phyloP scores from a whole-genome alignment of 2,113 vertebrate genomes.

The Pseudonaja textilis region DNA sequence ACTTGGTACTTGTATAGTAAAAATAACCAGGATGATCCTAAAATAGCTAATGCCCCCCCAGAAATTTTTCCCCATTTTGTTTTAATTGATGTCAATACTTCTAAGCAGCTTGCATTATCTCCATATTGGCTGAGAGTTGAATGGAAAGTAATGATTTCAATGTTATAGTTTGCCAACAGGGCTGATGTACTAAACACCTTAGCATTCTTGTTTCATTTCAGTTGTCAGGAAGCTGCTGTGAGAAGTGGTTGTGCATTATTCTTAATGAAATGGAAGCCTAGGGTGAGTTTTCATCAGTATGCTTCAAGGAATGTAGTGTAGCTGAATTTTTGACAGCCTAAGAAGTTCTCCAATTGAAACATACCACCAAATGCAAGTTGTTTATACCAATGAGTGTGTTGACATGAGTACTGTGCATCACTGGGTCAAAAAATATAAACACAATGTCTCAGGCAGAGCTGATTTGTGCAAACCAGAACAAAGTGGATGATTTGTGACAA shows the following conservation, averaged over 20 bases:
- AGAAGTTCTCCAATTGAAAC: neutral
- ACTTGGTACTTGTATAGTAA: conserved; percentile 43
- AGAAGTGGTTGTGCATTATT: neutral
- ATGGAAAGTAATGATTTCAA: neutral
- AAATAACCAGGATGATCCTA: neutral
- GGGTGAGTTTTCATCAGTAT: neutral
- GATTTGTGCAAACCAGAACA: neutral
- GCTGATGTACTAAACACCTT: neutral
- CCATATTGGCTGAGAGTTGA: neutral
- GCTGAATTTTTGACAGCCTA: neutral
- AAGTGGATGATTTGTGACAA: neutral
- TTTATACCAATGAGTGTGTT: neutral
- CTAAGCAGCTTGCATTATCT: neutral
- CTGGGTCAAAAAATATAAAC: neutral
- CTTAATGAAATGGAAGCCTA: neutral
- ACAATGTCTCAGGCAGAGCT: neutral
- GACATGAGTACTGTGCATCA: neutral
- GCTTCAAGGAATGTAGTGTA: neutral
- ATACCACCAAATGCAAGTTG: neutral
- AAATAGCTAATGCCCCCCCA: neutral
- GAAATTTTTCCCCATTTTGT: neutral
- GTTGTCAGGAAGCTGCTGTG: neutral
- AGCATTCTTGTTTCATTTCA: neutral
- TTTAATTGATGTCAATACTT: neutral
- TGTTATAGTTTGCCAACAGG: neutral